Evolutionary conservation across 2,888 invertebrate species (phyloP).

Genomic region (Octonoba sinensis): DNA sequence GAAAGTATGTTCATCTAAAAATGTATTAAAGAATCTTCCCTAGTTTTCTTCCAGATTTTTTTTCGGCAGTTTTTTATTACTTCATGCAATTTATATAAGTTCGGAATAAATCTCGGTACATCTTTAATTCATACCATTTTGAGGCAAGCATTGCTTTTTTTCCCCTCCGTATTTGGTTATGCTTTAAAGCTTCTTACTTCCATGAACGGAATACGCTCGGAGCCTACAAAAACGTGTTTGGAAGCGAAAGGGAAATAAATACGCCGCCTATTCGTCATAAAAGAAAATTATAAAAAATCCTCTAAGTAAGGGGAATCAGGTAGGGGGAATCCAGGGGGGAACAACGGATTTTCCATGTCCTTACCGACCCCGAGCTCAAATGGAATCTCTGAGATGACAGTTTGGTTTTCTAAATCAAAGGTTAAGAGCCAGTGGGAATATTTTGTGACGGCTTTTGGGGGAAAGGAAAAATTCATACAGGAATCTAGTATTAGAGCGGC

Average conservation of each 20-base stretch:
- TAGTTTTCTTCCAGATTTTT: conserved; percentile 10
- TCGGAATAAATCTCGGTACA: conserved; percentile 50
- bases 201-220: conserved; percentile 23
- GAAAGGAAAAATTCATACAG: conserved; percentile 33
- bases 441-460: conserved; percentile 53
- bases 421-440: conserved; percentile 63
- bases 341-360: conserved; percentile 28
- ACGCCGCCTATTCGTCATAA: conserved; percentile 62
- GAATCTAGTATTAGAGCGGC: conserved; percentile 29
- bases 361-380: conserved; percentile 40
- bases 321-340: conserved; percentile 2
- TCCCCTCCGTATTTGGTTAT: not conserved
- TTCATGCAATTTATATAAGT: conserved; percentile 58
- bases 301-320: not conserved
- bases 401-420: conserved; percentile 64
- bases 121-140: conserved; percentile 62
- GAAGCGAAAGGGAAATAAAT: conserved; percentile 57
- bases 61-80: conserved; percentile 35
- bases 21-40: no score
- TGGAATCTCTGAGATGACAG: conserved; percentile 59
- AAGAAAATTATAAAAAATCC: conserved; percentile 44
- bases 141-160: conserved; percentile 33
- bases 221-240: conserved; percentile 38
- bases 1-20: no score
- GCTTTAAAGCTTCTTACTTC: conserved; percentile 35